Base-by-base conservation (phyloP, 1,140 invertebrate species). In the Eupeodes corollae region DNA sequence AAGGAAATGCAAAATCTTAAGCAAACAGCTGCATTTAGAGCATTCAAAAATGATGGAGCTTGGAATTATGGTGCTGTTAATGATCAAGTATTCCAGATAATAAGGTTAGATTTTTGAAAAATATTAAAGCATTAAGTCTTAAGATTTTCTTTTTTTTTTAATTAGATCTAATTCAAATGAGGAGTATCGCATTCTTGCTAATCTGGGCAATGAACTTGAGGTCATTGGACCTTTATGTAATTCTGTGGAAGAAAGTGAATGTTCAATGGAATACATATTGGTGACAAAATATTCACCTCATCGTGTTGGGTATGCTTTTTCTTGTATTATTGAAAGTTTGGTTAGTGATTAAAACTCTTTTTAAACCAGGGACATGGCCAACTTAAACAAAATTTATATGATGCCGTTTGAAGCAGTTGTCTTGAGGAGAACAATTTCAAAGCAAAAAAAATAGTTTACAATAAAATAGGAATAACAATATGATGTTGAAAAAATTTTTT, bases 371-470 rank as follows among this genome's bases (percentile, higher is more conserved):
- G 48, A 65, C 19, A 56, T 40, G 18, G 49, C 52, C 12, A 54
- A 65, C 37, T 49, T 66, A 9, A 52, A 42, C 2, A 14, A 48
- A 1, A 32, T 65, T 11, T 18, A 61, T 6, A 50, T 66, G 1
- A 63, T 61, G 62, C 63, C 63, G 2, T 63, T 59, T 42, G 63
- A 66, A 37, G 58, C 63, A 6, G 44, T 63, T 13, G 60, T 66
- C 1, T 37, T 66, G 16, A 60, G 55, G 8, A 65, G 60, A 62
- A 31, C 18, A 12, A 26, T 26, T 3, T 8, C 3, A 26, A 26
- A 26, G 21, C 8, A 5, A 26, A 5, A 26, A 5, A 26, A 26
- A 26, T 26, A 8, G 8, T 26, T n/a, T n/a, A n/a, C n/a, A n/a
- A n/a, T n/a, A n/a, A n/a, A n/a, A n/a, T n/a, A n/a, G n/a, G n/a